A percentile compares a stretch with the other conserved stretches of the same genome.
These are phyloP conservation scores for Melolontha melolontha DNA, from an alignment of 2,888 invertebrate species.

Conservation along the genomic window DNA sequence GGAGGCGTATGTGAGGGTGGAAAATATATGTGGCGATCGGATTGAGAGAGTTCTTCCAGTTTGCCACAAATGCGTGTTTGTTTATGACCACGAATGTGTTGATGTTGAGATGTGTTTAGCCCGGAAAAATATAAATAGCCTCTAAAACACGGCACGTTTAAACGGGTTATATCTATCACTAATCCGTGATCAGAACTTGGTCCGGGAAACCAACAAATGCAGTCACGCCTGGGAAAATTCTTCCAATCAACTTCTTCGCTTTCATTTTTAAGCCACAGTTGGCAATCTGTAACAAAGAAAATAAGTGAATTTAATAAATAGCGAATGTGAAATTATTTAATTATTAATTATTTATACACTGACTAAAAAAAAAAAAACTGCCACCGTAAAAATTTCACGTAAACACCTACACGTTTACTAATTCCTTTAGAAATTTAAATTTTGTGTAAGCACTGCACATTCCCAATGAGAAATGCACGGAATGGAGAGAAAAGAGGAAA, in stretches of 20 bases:
- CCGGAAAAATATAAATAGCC: slow-evolving; percentile 72
- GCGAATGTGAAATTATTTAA: too few species aligned
- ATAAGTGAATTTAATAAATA: too few species aligned
- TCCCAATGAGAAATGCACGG: too few species aligned
- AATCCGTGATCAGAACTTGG: slow-evolving; percentile 67
- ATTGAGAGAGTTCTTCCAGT: slow-evolving; percentile 73
- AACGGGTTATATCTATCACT: slow-evolving; percentile 74
- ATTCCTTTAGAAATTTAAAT: too few species aligned
- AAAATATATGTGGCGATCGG: slow-evolving; percentile 73
- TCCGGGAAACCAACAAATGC: slow-evolving; percentile 70
- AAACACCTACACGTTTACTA: too few species aligned
- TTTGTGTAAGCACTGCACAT: too few species aligned
- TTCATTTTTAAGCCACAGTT: slow-evolving; percentile 67
- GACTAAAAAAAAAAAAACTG: too few species aligned
- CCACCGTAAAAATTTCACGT: too few species aligned
- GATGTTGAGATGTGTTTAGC: slow-evolving; percentile 59
- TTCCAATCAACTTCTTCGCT: slow-evolving; percentile 68
- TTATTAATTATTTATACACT: too few species aligned
- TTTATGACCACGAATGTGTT: slow-evolving; percentile 55
- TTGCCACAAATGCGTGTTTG: slow-evolving; percentile 74
- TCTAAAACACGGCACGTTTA: slow-evolving; percentile 77
- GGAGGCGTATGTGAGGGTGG: slow-evolving; percentile 66
- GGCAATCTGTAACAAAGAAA: slow-evolving; percentile 72
- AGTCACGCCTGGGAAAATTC: slow-evolving; percentile 69
- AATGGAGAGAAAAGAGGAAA: too few species aligned